Conservation (phyloP, 2,888 invertebrate species). For the Petrolisthes manimaculis region DNA sequence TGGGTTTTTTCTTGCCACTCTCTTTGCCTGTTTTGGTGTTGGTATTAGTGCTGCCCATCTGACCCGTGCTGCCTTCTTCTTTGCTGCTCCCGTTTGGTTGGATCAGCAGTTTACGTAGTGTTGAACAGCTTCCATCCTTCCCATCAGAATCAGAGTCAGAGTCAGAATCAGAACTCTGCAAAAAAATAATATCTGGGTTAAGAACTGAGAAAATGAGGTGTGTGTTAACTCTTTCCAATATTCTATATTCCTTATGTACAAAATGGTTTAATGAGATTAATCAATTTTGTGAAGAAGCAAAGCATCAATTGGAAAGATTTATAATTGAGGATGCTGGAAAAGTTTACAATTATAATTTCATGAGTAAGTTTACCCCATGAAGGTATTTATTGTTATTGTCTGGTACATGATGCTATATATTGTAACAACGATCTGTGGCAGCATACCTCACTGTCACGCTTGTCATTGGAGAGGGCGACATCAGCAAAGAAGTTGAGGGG, state of each 20-base stretch:
- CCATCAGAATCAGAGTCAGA: conserved; percentile 63
- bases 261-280: background rate
- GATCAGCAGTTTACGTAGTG: conserved; percentile 62
- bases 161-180: conserved; percentile 66
- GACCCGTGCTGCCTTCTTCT: conserved; percentile 42
- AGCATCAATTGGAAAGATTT: background rate
- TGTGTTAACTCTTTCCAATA: no score
- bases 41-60: conserved; percentile 23
- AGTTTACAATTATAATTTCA: background rate
- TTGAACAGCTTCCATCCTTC: conserved; percentile 63
- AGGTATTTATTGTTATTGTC: background rate
- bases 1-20: conserved; percentile 75
- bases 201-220: background rate
- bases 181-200: background rate
- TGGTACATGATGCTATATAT: no score
- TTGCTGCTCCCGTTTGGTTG: conserved; percentile 68
- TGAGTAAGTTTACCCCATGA: conserved; percentile 3
- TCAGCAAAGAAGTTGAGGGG: conserved; percentile 79
- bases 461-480: conserved; percentile 75
- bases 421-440: no score
- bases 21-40: conserved; percentile 50
- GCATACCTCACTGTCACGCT: conserved; percentile 73
- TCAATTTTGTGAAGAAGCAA: background rate
- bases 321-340: background rate
- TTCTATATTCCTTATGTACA: background rate